Evolutionary conservation across 1,140 invertebrate genomes (phyloP).

Genomic region (Drosophila busckii): DNA sequence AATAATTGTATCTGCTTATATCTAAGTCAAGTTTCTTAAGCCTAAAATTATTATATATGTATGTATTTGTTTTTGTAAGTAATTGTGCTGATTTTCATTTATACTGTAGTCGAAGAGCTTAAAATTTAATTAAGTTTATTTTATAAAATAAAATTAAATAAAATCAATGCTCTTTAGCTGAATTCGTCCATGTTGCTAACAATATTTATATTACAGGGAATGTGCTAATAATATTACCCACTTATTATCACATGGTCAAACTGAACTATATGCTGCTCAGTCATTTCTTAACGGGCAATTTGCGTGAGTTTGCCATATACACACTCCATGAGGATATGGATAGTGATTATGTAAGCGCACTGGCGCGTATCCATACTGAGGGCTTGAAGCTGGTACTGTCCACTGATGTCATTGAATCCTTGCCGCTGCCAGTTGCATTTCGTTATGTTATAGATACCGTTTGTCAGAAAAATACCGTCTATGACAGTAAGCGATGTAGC

Average conservation of each 20-base stretch:
- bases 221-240: slow-evolving; percentile 62
- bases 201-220: slow-evolving; percentile 44
- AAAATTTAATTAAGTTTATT: no score
- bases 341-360: slow-evolving; percentile 27
- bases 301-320: slow-evolving; percentile 41
- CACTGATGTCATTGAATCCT: slow-evolving; percentile 53
- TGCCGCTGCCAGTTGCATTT: slow-evolving; percentile 38
- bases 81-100: no score
- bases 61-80: slow-evolving; percentile 30
- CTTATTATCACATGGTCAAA: slow-evolving; percentile 61
- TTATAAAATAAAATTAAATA: slow-evolving; percentile 47
- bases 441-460: slow-evolving; percentile 63
- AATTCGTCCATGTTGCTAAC: neutral
- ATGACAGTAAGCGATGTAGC: slow-evolving; percentile 18
- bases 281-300: slow-evolving; percentile 45
- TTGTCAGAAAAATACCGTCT: slow-evolving; percentile 21
- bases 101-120: no score
- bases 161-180: slow-evolving; percentile 8
- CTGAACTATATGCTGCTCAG: slow-evolving; percentile 61
- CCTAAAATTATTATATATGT: slow-evolving; percentile 26
- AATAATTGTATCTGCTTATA: slow-evolving; percentile 21
- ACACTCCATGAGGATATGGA: slow-evolving; percentile 45
- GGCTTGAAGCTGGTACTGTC: slow-evolving; percentile 48
- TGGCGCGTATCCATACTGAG: slow-evolving; percentile 14
- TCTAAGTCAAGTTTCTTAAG: neutral